phyloP scores from a whole-genome alignment of 1,140 invertebrate species.

The Gyrodactylus bullatarudis region DNA sequence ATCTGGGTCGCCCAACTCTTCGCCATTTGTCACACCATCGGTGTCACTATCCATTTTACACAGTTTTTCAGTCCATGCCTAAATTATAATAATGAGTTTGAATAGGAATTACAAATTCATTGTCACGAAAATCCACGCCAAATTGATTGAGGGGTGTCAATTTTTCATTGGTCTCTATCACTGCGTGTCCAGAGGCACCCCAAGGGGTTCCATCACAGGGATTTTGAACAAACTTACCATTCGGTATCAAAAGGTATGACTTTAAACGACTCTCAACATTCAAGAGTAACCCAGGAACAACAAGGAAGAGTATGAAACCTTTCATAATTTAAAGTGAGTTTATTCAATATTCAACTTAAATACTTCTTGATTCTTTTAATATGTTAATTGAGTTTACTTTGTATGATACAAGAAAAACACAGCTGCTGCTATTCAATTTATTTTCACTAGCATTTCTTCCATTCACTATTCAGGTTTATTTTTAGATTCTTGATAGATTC shows the following conservation, averaged over 20 bases:
- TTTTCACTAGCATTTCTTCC: too few relatives aligned
- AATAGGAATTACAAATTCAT: neutral
- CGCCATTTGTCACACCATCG: constrained; percentile 13
- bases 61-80: constrained; percentile 11
- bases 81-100: neutral
- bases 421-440: too few relatives aligned
- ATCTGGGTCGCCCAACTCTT: constrained; percentile 13
- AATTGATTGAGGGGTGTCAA: neutral
- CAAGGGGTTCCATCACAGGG: neutral
- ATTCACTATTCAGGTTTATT: too few relatives aligned
- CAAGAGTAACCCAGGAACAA: too few relatives aligned
- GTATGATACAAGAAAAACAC: too few relatives aligned
- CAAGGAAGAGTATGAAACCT: too few relatives aligned
- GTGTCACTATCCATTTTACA: constrained; percentile 12
- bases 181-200: neutral
- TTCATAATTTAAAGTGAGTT: too few relatives aligned
- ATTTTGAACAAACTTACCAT: neutral
- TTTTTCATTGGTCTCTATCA: neutral
- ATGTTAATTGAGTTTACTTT: too few relatives aligned
- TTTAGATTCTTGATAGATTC: too few relatives aligned
- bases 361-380: too few relatives aligned
- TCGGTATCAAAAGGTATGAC: neutral
- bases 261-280: too few relatives aligned
- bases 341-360: too few relatives aligned
- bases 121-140: neutral